A percentile compares a stretch with the other conserved stretches of the same genome.
Conservation (phyloP, 2,113 vertebrate species). For the Trematomus loennbergii region DNA sequence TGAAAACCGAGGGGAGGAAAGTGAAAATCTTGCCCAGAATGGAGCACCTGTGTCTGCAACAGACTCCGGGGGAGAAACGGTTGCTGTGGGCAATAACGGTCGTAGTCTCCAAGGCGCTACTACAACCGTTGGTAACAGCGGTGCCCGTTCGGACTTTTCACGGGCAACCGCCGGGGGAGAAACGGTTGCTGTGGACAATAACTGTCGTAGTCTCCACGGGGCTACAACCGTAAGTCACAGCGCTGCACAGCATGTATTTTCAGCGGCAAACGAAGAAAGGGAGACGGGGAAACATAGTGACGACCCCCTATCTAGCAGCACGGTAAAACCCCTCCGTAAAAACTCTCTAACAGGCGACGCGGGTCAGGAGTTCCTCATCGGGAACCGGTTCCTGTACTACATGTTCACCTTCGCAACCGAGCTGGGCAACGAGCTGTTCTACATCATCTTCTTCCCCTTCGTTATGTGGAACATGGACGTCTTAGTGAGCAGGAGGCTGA, state of each 20-base stretch:
- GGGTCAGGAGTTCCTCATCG: conserved; percentile 87
- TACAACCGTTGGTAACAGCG: background rate
- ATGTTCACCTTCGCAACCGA: conserved; percentile 95
- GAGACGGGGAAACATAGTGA: background rate
- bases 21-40: conserved; percentile 75
- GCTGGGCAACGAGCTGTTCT: conserved; percentile 96
- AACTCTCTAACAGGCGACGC: conserved; percentile 92
- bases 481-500: conserved; percentile 88
- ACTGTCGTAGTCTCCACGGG: background rate
- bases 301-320: conserved; percentile 6
- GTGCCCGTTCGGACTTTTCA: background rate
- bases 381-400: conserved; percentile 90
- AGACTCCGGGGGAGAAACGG: conserved; percentile 23
- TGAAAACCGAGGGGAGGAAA: conserved; percentile 4
- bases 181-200: background rate
- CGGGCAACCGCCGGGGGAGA: conserved; percentile 24
- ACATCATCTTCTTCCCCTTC: conserved; percentile 95
- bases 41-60: conserved; percentile 58
- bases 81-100: background rate
- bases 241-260: background rate
- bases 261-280: background rate
- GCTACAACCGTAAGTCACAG: background rate
- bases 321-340: conserved; percentile 84
- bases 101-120: background rate
- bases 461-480: conserved; percentile 95